Conservation (phyloP, 1,140 invertebrate genomes). For the Antheraea mylitta region DNA sequence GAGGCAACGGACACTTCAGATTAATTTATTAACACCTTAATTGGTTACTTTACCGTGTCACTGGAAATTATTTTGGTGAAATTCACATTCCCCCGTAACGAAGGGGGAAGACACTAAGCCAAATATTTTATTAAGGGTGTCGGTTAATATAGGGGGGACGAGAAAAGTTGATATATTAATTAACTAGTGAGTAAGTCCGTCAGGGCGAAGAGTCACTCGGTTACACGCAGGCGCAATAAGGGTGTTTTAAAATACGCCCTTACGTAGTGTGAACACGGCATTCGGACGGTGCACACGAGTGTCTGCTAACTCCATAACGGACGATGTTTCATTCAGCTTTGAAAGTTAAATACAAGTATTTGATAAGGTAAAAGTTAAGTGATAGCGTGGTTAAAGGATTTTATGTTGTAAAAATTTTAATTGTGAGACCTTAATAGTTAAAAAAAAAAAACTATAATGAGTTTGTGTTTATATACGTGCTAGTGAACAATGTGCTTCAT, state of each 20-base stretch:
- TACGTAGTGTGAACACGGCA: constrained; percentile 57
- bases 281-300: constrained; percentile 43
- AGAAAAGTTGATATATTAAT: constrained; percentile 78
- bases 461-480: constrained; percentile 39
- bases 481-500: constrained; percentile 54
- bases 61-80: constrained; percentile 17
- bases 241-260: constrained; percentile 58
- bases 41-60: constrained; percentile 22
- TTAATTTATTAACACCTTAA: constrained; percentile 42
- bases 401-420: neutral
- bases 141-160: constrained; percentile 58
- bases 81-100: constrained; percentile 20
- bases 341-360: neutral
- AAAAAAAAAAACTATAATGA: neutral
- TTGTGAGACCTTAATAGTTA: neutral
- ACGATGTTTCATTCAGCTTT: constrained; percentile 40
- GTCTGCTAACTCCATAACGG: constrained; percentile 13
- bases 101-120: constrained; percentile 43
- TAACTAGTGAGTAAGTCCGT: constrained; percentile 73
- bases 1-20: constrained; percentile 29
- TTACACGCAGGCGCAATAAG: constrained; percentile 66
- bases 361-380: too few relatives aligned
- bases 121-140: constrained; percentile 72
- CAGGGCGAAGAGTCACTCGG: constrained; percentile 67
- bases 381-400: too few relatives aligned